Conservation (phyloP, 2,888 invertebrate genomes). For the Dasypogon diadema region DNA sequence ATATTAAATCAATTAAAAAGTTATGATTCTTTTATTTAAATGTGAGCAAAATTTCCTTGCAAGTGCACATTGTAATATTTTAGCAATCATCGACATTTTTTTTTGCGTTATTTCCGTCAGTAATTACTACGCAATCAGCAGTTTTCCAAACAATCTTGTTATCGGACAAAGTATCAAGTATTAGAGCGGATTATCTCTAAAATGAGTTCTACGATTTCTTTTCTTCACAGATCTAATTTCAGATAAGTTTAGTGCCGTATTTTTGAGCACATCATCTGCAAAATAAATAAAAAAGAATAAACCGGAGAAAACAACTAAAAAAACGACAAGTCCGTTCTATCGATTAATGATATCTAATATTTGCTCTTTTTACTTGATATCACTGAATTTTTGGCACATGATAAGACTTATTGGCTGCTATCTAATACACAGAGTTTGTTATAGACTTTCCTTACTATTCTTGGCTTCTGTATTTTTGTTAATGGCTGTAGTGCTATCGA, state of each 20-base stretch:
- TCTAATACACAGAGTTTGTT: background rate
- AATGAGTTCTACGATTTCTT: background rate
- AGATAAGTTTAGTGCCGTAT: background rate
- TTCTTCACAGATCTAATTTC: background rate
- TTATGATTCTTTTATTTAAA: too few relatives aligned
- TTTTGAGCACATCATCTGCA: background rate
- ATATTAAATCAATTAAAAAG: too few relatives aligned
- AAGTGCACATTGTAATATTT: too few relatives aligned
- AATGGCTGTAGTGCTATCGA: conserved; percentile 3
- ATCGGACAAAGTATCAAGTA: too few relatives aligned
- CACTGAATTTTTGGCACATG: conserved; percentile 5
- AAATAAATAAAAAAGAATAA: background rate
- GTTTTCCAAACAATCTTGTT: too few relatives aligned
- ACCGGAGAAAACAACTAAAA: background rate
- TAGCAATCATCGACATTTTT: too few relatives aligned
- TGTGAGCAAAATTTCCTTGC: too few relatives aligned
- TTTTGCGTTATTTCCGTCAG: too few relatives aligned
- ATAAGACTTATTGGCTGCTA: background rate
- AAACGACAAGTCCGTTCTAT: background rate
- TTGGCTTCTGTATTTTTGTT: conserved; percentile 5
- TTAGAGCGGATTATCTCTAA: background rate
- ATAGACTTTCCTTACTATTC: background rate
- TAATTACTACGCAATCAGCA: too few relatives aligned
- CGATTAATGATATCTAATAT: background rate
- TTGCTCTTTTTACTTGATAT: background rate